A percentile compares a stretch with the other conserved stretches of the same genome.
These are phyloP conservation scores for Archilochus colubris DNA, from an alignment of 2,113 vertebrate species.

Conservation along the genomic window DNA sequence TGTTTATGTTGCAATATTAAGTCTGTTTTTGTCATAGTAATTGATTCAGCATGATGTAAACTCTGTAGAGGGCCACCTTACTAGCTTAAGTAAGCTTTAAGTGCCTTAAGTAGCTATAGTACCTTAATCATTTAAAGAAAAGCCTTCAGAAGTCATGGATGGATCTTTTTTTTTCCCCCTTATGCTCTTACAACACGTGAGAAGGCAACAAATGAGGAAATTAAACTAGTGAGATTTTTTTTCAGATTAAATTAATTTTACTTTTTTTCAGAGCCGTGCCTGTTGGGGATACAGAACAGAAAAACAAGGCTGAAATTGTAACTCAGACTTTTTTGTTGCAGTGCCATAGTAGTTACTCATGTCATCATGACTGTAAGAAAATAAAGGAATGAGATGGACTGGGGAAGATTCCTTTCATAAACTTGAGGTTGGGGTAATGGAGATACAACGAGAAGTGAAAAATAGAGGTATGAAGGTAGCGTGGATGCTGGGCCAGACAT, in stretches of 20 bases:
- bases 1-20: neutral
- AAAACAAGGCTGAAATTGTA: neutral
- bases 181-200: neutral
- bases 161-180: neutral
- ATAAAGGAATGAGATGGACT: neutral
- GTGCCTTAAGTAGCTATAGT: neutral
- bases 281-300: neutral
- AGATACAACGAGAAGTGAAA: neutral
- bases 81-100: no score
- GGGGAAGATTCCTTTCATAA: neutral
- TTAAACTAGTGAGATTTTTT: neutral
- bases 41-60: neutral
- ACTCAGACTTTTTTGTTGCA: neutral
- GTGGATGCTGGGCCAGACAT: neutral
- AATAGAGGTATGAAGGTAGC: neutral
- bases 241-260: neutral
- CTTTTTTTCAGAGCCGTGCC: neutral
- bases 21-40: neutral
- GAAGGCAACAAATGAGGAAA: neutral
- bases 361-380: neutral
- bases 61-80: neutral
- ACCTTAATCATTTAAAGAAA: neutral
- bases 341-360: neutral
- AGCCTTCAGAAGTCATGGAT: neutral
- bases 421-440: neutral